phyloP scores from a whole-genome alignment of 2,113 vertebrate species.

The Panthera tigris region DNA sequence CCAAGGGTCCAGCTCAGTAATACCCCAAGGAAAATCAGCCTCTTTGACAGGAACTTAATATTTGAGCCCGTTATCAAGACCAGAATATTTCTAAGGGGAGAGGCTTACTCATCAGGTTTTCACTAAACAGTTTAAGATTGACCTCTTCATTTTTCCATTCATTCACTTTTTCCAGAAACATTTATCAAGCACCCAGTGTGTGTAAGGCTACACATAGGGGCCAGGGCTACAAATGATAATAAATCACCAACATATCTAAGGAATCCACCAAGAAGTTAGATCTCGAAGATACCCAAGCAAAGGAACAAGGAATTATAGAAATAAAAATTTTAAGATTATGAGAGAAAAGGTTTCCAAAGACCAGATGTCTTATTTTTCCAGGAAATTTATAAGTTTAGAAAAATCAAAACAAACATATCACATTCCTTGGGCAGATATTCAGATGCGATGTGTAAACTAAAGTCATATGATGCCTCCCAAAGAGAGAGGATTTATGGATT shows the following conservation, averaged over 20 bases:
- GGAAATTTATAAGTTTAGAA: neutral
- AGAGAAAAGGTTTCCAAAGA: neutral
- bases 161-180: neutral
- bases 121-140: neutral
- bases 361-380: neutral
- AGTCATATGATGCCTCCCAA: neutral
- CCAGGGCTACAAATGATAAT: neutral
- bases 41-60: neutral
- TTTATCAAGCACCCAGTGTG: neutral
- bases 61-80: neutral
- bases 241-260: neutral
- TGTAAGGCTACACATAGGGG: neutral
- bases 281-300: neutral
- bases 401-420: constrained; percentile 39
- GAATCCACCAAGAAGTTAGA: neutral
- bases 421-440: neutral
- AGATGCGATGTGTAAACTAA: neutral
- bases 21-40: neutral
- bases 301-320: neutral
- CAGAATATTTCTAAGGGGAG: neutral
- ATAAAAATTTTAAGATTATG: constrained; percentile 20
- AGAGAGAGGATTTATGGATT: rapidly evolving
- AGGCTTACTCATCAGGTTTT: neutral
- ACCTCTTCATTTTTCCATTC: neutral
- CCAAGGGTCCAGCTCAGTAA: neutral